Base-by-base conservation (phyloP, 2,797 vertebrate genomes). In the Pygocentrus nattereri region DNA sequence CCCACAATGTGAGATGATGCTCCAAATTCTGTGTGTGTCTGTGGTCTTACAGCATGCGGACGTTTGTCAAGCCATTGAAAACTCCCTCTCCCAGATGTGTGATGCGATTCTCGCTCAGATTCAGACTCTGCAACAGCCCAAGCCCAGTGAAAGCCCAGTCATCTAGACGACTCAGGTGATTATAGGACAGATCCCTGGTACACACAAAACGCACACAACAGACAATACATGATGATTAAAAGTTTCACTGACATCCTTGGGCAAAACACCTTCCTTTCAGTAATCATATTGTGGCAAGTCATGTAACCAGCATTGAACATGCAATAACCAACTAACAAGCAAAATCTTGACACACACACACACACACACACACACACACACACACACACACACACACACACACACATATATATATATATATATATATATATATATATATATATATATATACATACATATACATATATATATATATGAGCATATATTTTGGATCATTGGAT, bases 61-160 rank as follows among this genome's bases (percentile, higher is more conserved):
- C 95, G 87, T 94, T 97, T 54, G 94, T 88, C 87, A 99, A 94
- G 73, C 95, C 93, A 69, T 94, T 90, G 82, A 99, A 99, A 13
- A 98, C 97, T 77, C 96, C 96, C 80, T 99, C 98, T 71, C 96
- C 97, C 85, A 99, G 91, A 87, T 99, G 96, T 90, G 93, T 96
- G 85, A 99, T 96, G 83, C 85, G 92, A 91, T 99, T 99, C 87
- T 99, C 97, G 70, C 96, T 96, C 87, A 99, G 91, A 90, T 99
- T 97, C 80, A 99, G 90, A 82, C 84, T 97, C 88, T 98, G 96
- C 91, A 99, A 71, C 49, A 97, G 92, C 76, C 93, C 94, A 52
- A 99, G 94, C 49, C 97, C 97, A 56, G 95, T 85, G 74, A 99
- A 98, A 52, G 96, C 96, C n/a, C 95, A 96, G 58, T 97, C 97